phyloP scores from a whole-genome alignment of 2,113 vertebrate genomes.

The Epinephelus fuscoguttatus region DNA sequence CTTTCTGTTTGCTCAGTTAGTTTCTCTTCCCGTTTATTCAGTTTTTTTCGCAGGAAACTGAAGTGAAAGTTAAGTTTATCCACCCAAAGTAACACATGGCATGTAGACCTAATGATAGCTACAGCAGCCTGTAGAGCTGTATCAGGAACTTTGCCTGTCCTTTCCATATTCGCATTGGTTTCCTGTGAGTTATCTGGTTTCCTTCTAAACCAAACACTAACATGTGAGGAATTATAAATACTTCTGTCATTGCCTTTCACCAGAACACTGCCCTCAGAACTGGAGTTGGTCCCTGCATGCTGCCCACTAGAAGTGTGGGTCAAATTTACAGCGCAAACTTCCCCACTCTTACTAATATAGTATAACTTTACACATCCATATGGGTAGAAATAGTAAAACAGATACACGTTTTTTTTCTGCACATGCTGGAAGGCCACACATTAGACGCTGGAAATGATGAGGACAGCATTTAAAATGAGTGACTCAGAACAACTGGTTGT shows the following conservation, averaged over 20 bases:
- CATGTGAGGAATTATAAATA: not conserved
- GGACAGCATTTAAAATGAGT: not conserved
- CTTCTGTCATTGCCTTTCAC: not conserved
- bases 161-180: not conserved
- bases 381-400: not conserved
- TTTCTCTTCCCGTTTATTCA: slow-evolving; percentile 55
- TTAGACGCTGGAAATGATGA: not conserved
- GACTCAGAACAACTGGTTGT: not conserved
- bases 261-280: not conserved
- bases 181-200: not conserved
- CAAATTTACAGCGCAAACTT: not conserved
- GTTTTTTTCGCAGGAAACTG: slow-evolving; percentile 22
- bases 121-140: not conserved
- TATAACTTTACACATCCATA: not conserved
- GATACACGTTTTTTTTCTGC: not conserved
- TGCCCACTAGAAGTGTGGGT: not conserved
- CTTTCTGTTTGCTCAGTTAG: slow-evolving; percentile 35
- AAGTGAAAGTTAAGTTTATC: slow-evolving; percentile 41
- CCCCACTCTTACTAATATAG: not conserved
- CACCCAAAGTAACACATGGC: not conserved
- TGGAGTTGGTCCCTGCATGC: not conserved
- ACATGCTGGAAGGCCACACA: not conserved
- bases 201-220: not conserved
- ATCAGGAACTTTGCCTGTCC: not conserved
- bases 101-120: not conserved